Evolutionary conservation across 2,888 invertebrate genomes (phyloP), one percentile per base, ranked within the genome.

Genomic region (Ormyrus labotus): DNA sequence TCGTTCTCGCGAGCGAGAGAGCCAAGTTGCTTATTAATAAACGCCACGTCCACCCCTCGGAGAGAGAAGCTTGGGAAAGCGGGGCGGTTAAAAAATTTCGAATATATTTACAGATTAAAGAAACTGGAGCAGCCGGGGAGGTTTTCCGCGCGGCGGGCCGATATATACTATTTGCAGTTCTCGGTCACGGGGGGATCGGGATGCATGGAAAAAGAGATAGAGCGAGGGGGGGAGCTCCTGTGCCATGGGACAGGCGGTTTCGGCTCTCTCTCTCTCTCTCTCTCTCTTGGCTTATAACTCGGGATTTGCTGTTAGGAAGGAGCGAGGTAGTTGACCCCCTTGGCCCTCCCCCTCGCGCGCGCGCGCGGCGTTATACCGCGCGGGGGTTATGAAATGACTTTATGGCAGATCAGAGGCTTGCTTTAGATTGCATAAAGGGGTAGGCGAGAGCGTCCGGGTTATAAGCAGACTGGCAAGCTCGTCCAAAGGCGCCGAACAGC

Each of bases 371-470:
- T 34, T 34, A 34, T 34, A 34, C 34, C 34, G 34, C 34, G 34
- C 34, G 34, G 87, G 88, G 88, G 88, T 89, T 89, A 89, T 88
- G 89, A 89, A 90, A 90, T 90, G 89, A 89, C 89, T 90, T 90
- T 90, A 90, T 90, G 90, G 89, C 87, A 89, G 90, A 90, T 89
- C 89, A 88, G 90, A 89, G 89, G 88, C 88, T 87, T 86, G 88
- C 85, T 87, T 88, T 87, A 87, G 88, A 90, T 90, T 88, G 88
- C 88, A 85, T 84, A 84, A 87, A 87, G 87, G 86, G 85, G 85
- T 87, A 85, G 76, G 80, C 76, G 83, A 83, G 78, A 82, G 79
- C 78, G 80, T 75, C 74, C 69, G 69, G 78, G 72, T 73, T 84
- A 82, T 81, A 84, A 81, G 84, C 83, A 81, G 77, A 34, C 34